phyloP scores from a whole-genome alignment of 2,888 invertebrate species.

The Cenopis cana region DNA sequence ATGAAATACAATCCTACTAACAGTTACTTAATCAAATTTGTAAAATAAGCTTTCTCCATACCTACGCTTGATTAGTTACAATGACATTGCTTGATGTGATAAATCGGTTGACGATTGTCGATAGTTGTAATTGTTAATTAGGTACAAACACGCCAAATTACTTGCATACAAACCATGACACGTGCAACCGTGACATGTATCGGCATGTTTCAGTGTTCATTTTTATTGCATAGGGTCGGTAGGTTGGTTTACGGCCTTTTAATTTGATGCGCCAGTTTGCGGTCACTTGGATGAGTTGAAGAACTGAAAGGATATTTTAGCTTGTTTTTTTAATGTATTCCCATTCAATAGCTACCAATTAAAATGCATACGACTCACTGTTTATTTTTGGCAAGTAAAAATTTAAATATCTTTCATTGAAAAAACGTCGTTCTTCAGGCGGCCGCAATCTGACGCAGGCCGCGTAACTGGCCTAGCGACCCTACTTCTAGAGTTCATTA shows the following conservation, averaged over 20 bases:
- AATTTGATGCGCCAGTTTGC: no score
- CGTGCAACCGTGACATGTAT: neutral
- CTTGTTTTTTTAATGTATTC: no score
- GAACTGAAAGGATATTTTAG: no score
- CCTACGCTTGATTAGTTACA: constrained; percentile 3
- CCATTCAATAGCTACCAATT: no score
- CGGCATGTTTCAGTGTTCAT: neutral
- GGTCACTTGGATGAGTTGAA: no score
- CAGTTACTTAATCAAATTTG: neutral
- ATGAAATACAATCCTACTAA: neutral
- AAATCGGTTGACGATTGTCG: neutral
- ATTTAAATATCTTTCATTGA: no score
- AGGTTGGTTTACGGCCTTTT: no score
- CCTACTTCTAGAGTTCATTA: constrained; percentile 6
- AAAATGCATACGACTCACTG: no score
- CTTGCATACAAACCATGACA: constrained; percentile 1
- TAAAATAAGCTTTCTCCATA: neutral
- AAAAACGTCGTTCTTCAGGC: no score
- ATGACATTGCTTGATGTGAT: constrained; percentile 17
- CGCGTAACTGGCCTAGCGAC: no score
- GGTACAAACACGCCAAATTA: constrained; percentile 22
- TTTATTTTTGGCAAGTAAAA: no score
- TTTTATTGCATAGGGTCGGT: constrained; percentile 5
- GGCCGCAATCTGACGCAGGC: no score
- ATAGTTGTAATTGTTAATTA: constrained; percentile 20